Evolutionary conservation across 2,113 vertebrate species (phyloP), one percentile per base, ranked within the genome.

Genomic region (Tricholaema leucomelas): DNA sequence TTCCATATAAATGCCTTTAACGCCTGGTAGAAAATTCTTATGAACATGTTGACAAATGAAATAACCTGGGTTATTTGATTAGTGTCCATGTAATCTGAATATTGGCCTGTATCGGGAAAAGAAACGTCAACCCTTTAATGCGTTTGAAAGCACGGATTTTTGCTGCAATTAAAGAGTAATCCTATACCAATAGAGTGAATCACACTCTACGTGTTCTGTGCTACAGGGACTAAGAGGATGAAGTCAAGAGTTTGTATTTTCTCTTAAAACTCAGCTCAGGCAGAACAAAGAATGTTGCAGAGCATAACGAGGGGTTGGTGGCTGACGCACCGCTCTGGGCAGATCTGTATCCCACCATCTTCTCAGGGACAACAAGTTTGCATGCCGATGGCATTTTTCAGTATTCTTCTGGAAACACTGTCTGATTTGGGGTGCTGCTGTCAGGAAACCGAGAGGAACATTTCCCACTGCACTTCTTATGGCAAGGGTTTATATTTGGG

Each of bases 1-100:
- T 91, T 96, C 96, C 96, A 70, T 90, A 97, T 97, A 96, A 97
- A 96, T 81, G 96, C 93, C 84, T 95, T 97, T 95, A 97, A 96
- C 89, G 95, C 96, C 96, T 97, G 96, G 91, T 90, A 94, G 95
- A 94, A 97, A 93, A 97, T 97, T 88, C 95, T 96, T 97, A 79
- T 95, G 96, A 97, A 89, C 95, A 58, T 44, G 92, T 96, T 97
- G 97, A 97, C 96, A 97, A 95, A 96, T 85, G 93, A 91, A 96
- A 96, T 97, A 96, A 91, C 74, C 30, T 30, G 23, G 40, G 15
- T 81, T 92, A 83, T 94, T 94, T 96, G 96, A 97, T 96, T 96
- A 95, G 94, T 90, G 96, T 94, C 94, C 73, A 36, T 81, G 84
- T 80, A 87, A 94, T 94, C 86, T 77, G 69, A 94, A 87, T 94